Evolutionary conservation across 2,113 vertebrate species (phyloP), one percentile per base, ranked within the genome.

Genomic region (Silurus glanis): DNA sequence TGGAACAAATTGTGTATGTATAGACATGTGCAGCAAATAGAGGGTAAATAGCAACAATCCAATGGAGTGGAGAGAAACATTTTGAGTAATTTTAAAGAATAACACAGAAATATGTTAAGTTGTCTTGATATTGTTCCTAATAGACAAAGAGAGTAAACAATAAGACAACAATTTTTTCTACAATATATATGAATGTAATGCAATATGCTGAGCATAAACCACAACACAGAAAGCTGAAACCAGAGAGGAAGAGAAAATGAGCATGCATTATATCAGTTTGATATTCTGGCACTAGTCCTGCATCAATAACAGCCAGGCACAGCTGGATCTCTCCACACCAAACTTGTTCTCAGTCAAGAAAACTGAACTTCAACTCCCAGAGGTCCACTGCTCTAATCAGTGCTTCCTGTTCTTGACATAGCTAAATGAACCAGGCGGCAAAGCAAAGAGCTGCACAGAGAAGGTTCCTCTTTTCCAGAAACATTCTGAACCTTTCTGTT

Each of bases 281-380:
- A 86, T 56, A 76, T 55, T 85, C 87, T 93, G 93, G 90, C 90
- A 75, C 71, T 9, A 71, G 53, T 92, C 90, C 90, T 90, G 87
- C 72, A 79, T 93, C 91, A 94, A 94, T 93, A 95, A 51, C 88
- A 71, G 62, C 64, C 79, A 53, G 89, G 89, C 86, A 90, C 91
- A 91, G 90, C 90, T 90, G 89, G 88, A 93, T 89, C 91, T 92
- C 85, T 88, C 89, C 69, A 83, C 86, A 92, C 87, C 82, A 59
- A 84, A 89, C 85, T 84, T 86, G 90, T 84, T 90, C 88, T 86
- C 78, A 89, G 91, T 93, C 90, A 92, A 66, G 53, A 87, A 80
- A 85, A 90, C 86, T 90, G 51, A 82, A 89, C 92, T 92, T 87
- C 80, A 91, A 84, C 89, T 93, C 91, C 92, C 93, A 91, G 81